Base-by-base conservation (phyloP, 2,113 vertebrate genomes). In the Grus americana region DNA sequence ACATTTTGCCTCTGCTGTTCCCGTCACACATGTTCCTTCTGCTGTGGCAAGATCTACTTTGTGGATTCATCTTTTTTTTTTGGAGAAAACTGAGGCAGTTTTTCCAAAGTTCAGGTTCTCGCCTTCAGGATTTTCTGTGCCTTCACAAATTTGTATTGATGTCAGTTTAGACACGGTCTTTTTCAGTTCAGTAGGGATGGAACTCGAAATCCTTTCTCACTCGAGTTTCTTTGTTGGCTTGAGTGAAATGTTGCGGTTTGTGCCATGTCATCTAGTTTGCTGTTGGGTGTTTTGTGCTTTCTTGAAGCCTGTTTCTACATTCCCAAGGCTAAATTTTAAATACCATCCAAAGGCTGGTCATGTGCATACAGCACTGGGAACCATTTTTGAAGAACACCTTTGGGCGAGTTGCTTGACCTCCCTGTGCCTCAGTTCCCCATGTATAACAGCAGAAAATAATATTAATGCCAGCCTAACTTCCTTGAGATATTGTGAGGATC, bases 1-100 rank as follows among this genome's bases (percentile, higher is more conserved):
- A 97, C 91, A 76, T 94, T 95, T 91, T 96, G 91, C 91, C 96
- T 96, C 92, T 95, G 86, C 97, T 82, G 78, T 93, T 95, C 96
- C 94, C 89, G 34, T 74, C 84, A 75, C 89, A 91, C 93, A 75
- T 61, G 68, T 95, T 92, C 94, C 87, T 90, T 94, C 92, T 81
- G 83, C 93, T 95, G 95, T 87, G 89, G 89, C 89, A 76, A 81
- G 74, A 89, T 82, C 80, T 63, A 62, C 76, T 50, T 65, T 44
- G 70, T 50, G 70, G 73, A 79, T 92, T 87, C 61, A 52, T 86
- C 42, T 72, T 58, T 59, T 55, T 58, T 55, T 54, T 54, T 15
- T 27, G 26, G 54, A 85, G 91, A 75, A 87, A 76, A 95, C n/a
- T 8, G 57, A 71, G 65, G 72, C 79, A 79, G 54, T 23, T 93